Evolutionary conservation across 2,888 invertebrate genomes (phyloP).

Genomic region (Cerceris ruficornis): DNA sequence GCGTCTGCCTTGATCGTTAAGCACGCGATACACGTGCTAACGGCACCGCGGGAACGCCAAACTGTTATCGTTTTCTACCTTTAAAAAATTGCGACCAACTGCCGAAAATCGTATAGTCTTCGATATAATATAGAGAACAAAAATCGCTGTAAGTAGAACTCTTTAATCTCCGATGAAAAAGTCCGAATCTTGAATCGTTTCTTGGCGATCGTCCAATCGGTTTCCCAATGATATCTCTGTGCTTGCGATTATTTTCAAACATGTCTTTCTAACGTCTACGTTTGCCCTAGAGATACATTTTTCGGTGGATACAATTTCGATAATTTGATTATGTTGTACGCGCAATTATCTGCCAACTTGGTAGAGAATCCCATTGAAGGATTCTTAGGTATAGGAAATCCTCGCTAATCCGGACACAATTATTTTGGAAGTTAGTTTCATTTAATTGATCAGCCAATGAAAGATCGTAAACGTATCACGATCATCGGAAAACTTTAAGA

Average conservation of each 20-base stretch:
- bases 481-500: too few species aligned
- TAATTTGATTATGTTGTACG: neutral
- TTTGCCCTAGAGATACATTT: too few species aligned
- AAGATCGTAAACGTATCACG: too few species aligned
- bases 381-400: too few species aligned
- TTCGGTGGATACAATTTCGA: too few species aligned
- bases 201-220: slow-evolving; percentile 14
- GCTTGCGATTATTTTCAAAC: neutral
- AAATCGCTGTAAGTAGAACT: slow-evolving; percentile 43
- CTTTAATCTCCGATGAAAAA: slow-evolving; percentile 17
- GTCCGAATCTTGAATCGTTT: slow-evolving; percentile 14
- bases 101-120: slow-evolving; percentile 58
- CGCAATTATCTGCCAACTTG: neutral
- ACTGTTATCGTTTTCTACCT: slow-evolving; percentile 60
- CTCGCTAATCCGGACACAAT: too few species aligned
- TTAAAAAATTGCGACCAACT: slow-evolving; percentile 61
- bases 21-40: slow-evolving; percentile 11
- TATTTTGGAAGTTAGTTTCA: too few species aligned
- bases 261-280: neutral
- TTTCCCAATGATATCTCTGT: neutral
- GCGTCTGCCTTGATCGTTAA: slow-evolving; percentile 20
- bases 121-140: slow-evolving; percentile 39
- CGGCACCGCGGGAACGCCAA: slow-evolving; percentile 18
- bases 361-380: too few species aligned
- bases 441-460: too few species aligned